Conservation (phyloP, 2,888 invertebrate genomes). For the Sympetrum striolatum region DNA sequence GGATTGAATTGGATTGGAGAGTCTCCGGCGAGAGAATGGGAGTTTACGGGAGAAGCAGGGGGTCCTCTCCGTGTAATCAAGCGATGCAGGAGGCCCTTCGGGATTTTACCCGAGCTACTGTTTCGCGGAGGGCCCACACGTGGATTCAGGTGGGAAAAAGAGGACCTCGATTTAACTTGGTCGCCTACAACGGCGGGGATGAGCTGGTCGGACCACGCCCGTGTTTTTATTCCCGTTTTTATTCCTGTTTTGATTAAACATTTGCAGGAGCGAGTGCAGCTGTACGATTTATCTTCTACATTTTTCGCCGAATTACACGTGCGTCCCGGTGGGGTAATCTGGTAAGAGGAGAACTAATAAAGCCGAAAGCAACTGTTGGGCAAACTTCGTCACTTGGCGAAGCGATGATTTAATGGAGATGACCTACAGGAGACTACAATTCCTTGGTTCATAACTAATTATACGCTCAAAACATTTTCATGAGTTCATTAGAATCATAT, state of each 20-base stretch:
- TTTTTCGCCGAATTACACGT: background rate
- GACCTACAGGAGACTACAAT: too few species aligned
- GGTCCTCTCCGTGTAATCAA: background rate
- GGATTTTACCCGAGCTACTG: background rate
- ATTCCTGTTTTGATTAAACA: background rate
- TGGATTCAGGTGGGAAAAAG: background rate
- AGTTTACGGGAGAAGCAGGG: background rate
- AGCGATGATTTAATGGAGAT: too few species aligned
- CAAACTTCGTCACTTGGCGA: too few species aligned
- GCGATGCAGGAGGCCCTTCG: background rate
- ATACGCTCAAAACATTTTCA: too few species aligned
- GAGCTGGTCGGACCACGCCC: background rate
- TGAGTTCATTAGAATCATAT: too few species aligned
- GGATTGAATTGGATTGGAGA: background rate
- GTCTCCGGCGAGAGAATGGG: background rate
- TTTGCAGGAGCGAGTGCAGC: background rate
- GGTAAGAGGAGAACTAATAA: background rate
- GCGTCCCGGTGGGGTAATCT: background rate
- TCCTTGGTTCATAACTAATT: too few species aligned
- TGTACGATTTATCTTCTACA: background rate
- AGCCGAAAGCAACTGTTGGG: too few species aligned
- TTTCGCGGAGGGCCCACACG: background rate
- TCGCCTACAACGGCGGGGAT: background rate
- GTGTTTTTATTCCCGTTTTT: background rate
- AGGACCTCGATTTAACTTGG: background rate